Base-by-base conservation (phyloP, 1,140 invertebrate genomes). In the Magallana angulata region DNA sequence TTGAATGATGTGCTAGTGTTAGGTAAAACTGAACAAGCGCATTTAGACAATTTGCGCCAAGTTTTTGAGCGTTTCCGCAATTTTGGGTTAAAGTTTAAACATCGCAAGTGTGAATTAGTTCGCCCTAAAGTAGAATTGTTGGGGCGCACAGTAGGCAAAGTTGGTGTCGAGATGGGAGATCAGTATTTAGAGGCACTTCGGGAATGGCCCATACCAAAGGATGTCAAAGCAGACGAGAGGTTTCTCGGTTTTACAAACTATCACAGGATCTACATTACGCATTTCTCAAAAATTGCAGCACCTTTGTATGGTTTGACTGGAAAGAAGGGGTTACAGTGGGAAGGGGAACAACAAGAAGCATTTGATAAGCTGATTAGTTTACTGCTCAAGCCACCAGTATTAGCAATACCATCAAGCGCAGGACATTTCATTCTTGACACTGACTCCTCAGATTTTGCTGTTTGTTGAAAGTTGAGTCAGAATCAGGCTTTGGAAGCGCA, bases 61-160 rank as follows among this genome's bases (percentile, higher is more conserved):
- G 60, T 62, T 12, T 16, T 62, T 62, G 60, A 62, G 60, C 60
- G 8, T 62, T 62, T 62, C 62, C 0, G 62, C 12, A 62, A 16
- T 82, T 64, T 83, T 58, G 36, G 36, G 36, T 2, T 82, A 5
- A 82, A 83, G 57, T n/a, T 87, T 8, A 87, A 87, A 57, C 85
- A 76, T 57, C 30, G 9, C 7, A 86, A 62, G n/a, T 62, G 60
- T n/a, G 8, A 16, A 6, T 1, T 62, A 16, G n/a, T 62, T 12
- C 60, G n/a, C 11, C 11, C 60, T 11, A 62, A 11, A 12, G 11
- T 6, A 62, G 4, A 16, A 24, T 24, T 24, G 0, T 24, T 24
- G 18, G 18, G 18, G 18, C 18, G 18, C 18, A 24, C 18, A 24
- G n/a, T n/a, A 12, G 3, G n/a, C n/a, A 62, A 62, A 62, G 60